These are phyloP conservation scores for Globodera rostochiensis DNA, from an alignment of 1,140 invertebrate genomes.

Conservation along the genomic window DNA sequence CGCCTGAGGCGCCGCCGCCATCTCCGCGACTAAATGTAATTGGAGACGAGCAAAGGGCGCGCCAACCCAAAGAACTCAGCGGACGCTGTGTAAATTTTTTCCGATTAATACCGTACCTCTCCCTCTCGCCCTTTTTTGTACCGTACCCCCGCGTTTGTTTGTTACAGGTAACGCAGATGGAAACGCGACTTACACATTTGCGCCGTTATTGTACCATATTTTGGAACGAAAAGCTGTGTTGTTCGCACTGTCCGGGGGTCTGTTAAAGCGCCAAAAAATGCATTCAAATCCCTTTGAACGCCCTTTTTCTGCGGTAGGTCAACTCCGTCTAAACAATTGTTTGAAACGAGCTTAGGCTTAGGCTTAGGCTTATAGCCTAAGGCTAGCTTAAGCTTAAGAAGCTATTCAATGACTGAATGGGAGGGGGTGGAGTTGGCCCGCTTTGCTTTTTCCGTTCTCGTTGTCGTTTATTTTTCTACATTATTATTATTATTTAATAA, in stretches of 20 bases:
- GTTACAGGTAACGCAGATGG: conserved; percentile 53
- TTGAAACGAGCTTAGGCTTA: too few species aligned
- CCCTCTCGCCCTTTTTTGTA: neutral
- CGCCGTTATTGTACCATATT: conserved; percentile 64
- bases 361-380: too few species aligned
- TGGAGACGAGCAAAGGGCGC: conserved; percentile 21
- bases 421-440: too few species aligned
- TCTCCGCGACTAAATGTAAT: conserved; percentile 13
- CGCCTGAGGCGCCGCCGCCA: neutral
- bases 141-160: neutral
- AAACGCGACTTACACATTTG: conserved; percentile 56
- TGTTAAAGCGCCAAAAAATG: conserved; percentile 38
- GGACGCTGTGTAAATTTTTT: conserved; percentile 25
- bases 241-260: conserved; percentile 57
- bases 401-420: too few species aligned
- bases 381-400: too few species aligned
- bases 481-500: neutral
- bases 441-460: too few species aligned
- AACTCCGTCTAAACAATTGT: too few species aligned
- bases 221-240: conserved; percentile 64
- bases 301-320: neutral
- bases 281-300: neutral
- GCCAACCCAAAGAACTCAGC: conserved; percentile 24
- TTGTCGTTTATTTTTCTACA: neutral
- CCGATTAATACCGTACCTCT: neutral